Percentiles rank a stretch among this genome's conserved stretches.
Evolutionary conservation across 2,113 vertebrate genomes (phyloP).

Genomic region (Onychostoma macrolepis): DNA sequence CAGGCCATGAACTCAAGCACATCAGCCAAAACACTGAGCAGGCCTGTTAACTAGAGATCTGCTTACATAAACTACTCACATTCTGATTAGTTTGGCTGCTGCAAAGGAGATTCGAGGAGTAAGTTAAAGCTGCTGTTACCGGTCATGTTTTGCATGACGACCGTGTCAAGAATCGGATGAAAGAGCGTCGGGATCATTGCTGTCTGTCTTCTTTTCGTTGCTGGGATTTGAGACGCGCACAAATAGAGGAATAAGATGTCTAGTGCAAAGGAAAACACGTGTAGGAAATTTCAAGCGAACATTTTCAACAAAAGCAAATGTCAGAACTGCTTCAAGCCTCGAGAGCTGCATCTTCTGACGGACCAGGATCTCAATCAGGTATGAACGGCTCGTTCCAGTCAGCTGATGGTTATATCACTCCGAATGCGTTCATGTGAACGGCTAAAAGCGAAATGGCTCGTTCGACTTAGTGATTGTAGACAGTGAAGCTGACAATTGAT

Average conservation of each 20-base stretch:
- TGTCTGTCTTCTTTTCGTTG: not conserved
- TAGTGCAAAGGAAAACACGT: conserved; percentile 78
- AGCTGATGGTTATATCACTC: not conserved
- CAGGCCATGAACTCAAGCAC: conserved; percentile 72
- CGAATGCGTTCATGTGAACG: not conserved
- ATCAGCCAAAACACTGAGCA: conserved; percentile 28
- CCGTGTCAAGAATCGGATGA: conserved; percentile 62
- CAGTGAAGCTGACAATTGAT: not conserved
- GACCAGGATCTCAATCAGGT: conserved; percentile 83
- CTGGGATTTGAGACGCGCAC: conserved; percentile 12
- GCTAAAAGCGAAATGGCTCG: not conserved
- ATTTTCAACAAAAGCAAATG: conserved; percentile 87
- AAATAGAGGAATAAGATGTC: conserved; percentile 68
- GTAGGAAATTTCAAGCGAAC: conserved; percentile 84
- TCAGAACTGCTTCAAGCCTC: conserved; percentile 84
- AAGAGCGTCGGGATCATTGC: conserved; percentile 54
- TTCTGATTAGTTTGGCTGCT: not conserved
- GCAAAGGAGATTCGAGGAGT: not conserved
- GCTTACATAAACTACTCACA: conserved; percentile 47
- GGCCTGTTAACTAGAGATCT: conserved; percentile 65
- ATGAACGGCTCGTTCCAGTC: not conserved
- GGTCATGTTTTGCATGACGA: conserved; percentile 63
- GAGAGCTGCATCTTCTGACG: conserved; percentile 81
- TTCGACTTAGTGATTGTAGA: not conserved
- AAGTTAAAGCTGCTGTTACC: not conserved